These are phyloP conservation scores for Artemisiospiza belli DNA, from an alignment of 2,113 vertebrate species.

Conservation along the genomic window DNA sequence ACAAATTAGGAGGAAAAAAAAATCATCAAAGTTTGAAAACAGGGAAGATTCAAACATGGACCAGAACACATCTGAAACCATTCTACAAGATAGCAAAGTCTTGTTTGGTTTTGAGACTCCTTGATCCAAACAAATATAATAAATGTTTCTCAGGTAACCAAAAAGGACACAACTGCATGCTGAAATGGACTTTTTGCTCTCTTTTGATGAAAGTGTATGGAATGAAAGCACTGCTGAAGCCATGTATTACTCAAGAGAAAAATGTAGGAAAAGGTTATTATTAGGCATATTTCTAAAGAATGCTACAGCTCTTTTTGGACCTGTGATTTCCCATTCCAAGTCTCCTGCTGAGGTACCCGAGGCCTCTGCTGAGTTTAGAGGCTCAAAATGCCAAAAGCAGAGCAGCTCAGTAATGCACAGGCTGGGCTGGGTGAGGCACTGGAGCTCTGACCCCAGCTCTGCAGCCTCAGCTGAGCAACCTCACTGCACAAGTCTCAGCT, in stretches of 20 bases:
- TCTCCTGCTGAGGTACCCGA: neutral
- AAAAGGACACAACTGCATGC: neutral
- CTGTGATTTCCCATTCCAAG: neutral
- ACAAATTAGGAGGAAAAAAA: neutral
- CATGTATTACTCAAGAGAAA: neutral
- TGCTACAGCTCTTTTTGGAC: neutral
- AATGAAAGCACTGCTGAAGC: neutral
- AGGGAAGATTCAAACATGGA: neutral
- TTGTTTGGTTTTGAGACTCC: neutral
- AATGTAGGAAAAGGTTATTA: neutral
- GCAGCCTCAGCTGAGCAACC: neutral
- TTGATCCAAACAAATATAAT: neutral
- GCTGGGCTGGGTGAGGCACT: neutral
- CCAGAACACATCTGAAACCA: neutral
- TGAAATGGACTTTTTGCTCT: neutral
- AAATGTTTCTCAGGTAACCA: neutral
- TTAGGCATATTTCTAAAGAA: neutral
- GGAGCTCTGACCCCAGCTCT: too few relatives aligned
- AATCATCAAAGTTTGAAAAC: neutral
- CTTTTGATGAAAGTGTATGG: neutral
- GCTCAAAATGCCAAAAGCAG: neutral
- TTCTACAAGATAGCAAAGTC: neutral
- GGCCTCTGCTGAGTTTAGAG: neutral
- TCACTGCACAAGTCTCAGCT: neutral
- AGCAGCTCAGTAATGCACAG: neutral